Percentiles rank a stretch among this genome's conserved stretches.
Evolutionary conservation across 2,113 vertebrate genomes (phyloP).

Genomic region (Carassius gibelio): DNA sequence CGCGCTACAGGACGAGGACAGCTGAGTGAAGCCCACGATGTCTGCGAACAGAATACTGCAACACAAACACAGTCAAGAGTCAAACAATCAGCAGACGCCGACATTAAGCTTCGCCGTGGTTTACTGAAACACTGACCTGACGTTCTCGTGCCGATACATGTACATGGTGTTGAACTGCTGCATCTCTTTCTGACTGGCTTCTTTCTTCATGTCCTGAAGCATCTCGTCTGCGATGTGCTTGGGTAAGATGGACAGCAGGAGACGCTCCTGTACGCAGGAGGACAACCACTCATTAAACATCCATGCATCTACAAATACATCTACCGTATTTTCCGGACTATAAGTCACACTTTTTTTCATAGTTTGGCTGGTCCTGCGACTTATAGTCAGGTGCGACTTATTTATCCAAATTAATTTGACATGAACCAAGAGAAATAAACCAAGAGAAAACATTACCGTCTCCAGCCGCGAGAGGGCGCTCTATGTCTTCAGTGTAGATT

Average conservation of each 20-base stretch:
- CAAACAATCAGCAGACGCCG: too few relatives aligned
- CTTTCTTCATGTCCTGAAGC: conserved; percentile 98
- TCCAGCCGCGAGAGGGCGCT: too few relatives aligned
- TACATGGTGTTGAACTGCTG: conserved; percentile 99
- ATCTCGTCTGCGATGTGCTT: conserved; percentile 98
- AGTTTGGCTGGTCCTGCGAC: too few relatives aligned
- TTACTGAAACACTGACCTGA: conserved; percentile 67
- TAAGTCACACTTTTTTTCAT: too few relatives aligned
- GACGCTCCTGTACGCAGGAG: conserved; percentile 78
- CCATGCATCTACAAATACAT: background rate
- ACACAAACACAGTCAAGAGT: conserved; percentile 38
- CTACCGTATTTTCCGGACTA: too few relatives aligned
- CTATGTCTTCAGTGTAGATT: too few relatives aligned
- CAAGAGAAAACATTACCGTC: too few relatives aligned
- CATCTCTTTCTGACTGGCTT: conserved; percentile 93
- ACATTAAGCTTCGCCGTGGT: background rate
- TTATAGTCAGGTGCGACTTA: too few relatives aligned
- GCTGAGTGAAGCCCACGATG: conserved; percentile 95
- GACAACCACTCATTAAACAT: background rate
- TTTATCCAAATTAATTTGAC: too few relatives aligned
- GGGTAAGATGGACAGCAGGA: conserved; percentile 95
- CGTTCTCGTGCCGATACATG: conserved; percentile 94
- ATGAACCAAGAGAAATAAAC: too few relatives aligned
- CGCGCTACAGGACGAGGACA: conserved; percentile 91
- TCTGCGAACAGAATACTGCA: conserved; percentile 94